Conservation (phyloP, 2,888 invertebrate species). For the Argyresthia albistria region DNA sequence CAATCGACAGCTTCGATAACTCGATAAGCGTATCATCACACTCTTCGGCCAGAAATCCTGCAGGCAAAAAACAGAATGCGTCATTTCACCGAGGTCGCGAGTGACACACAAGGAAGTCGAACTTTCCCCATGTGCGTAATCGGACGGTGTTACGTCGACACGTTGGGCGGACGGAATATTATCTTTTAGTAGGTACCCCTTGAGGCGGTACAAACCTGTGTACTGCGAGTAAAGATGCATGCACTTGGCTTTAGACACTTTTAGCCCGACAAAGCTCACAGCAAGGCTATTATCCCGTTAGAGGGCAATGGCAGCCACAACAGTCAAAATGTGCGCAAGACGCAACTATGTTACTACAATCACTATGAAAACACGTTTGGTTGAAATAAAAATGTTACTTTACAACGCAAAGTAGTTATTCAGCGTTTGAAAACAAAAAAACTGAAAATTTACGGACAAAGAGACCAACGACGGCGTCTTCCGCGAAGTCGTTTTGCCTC, state of each 20-base stretch:
- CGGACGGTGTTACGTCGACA: slow-evolving; percentile 24
- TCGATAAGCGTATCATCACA: slow-evolving; percentile 72
- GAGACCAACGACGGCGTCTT: slow-evolving; percentile 48
- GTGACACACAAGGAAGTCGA: slow-evolving; percentile 55
- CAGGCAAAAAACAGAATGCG: slow-evolving; percentile 15
- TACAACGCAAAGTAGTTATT: neutral
- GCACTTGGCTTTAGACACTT: slow-evolving; percentile 71
- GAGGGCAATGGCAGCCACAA: slow-evolving; percentile 59
- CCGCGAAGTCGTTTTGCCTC: slow-evolving; percentile 28
- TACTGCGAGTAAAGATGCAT: slow-evolving; percentile 72
- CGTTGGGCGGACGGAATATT: neutral
- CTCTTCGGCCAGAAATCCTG: slow-evolving; percentile 68
- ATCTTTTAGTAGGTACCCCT: slow-evolving; percentile 2
- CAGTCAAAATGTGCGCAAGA: slow-evolving; percentile 26
- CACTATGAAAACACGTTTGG: neutral
- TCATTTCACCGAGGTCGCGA: slow-evolving; percentile 19
- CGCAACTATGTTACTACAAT: slow-evolving; percentile 16
- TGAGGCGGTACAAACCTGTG: slow-evolving; percentile 46
- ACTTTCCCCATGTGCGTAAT: slow-evolving; percentile 58
- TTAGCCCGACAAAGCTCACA: slow-evolving; percentile 60
- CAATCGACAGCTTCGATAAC: slow-evolving; percentile 65
- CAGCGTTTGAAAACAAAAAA: slow-evolving; percentile 40
- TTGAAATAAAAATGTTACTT: slow-evolving; percentile 1
- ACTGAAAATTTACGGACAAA: slow-evolving; percentile 60
- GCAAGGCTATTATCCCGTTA: slow-evolving; percentile 69